These are phyloP conservation scores for Caenorhabditis inopinata DNA, from an alignment of 1,140 invertebrate genomes.

Conservation along the genomic window DNA sequence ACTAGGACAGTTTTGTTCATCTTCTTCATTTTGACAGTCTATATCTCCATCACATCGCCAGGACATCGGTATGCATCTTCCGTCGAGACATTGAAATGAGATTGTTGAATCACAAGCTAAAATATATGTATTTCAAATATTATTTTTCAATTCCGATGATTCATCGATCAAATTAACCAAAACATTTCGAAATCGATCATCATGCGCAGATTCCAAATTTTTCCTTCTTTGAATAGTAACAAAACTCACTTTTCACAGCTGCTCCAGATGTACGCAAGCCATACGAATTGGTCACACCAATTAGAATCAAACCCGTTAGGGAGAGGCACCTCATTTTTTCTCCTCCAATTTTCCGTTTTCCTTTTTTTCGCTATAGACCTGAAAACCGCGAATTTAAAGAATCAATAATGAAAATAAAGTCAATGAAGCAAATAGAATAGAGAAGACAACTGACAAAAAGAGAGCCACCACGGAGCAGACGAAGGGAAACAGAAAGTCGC, in stretches of 20 bases:
- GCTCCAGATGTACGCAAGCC: background rate
- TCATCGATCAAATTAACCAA: background rate
- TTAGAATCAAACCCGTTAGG: background rate
- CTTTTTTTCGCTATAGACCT: background rate
- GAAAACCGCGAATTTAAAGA: too few relatives aligned
- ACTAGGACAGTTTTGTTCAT: constrained; percentile 69
- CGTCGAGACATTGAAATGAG: constrained; percentile 34
- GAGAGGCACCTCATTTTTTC: background rate
- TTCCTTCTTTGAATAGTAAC: background rate
- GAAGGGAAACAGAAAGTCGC: constrained; percentile 11
- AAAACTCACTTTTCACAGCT: background rate
- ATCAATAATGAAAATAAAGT: too few relatives aligned
- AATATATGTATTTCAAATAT: background rate
- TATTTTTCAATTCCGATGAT: background rate
- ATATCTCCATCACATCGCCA: constrained; percentile 80
- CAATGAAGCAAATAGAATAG: background rate
- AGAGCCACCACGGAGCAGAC: constrained; percentile 21
- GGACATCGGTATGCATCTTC: constrained; percentile 74
- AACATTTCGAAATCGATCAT: background rate
- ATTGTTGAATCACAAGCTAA: constrained; percentile 17
- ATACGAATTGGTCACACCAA: background rate
- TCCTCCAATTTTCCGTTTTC: background rate
- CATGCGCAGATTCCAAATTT: background rate
- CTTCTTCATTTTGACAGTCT: constrained; percentile 78
- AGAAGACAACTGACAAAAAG: background rate